A percentile compares a stretch with the other conserved stretches of the same genome.
phyloP scores from a whole-genome alignment of 2,888 invertebrate genomes.

The Amblyjoppa proteus region DNA sequence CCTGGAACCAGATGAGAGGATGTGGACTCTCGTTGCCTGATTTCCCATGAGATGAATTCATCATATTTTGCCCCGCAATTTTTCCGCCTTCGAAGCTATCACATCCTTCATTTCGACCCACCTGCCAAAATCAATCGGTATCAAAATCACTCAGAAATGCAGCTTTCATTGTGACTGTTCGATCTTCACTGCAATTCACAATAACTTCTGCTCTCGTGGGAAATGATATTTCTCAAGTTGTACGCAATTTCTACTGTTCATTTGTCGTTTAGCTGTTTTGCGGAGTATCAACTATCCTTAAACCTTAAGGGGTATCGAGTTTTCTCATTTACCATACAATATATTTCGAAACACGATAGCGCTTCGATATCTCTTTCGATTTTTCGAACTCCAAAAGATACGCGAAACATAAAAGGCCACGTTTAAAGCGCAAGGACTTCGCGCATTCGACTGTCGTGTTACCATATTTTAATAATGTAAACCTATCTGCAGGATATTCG shows the following conservation, averaged over 20 bases:
- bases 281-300: too few species aligned
- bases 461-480: too few species aligned
- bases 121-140: background rate
- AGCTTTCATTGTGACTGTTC: background rate
- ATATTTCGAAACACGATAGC: too few species aligned
- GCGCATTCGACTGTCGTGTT: background rate
- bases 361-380: background rate
- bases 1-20: background rate
- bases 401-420: background rate
- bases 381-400: background rate
- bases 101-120: background rate
- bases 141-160: background rate
- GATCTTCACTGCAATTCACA: background rate
- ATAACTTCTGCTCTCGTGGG: background rate
- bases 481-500: too few species aligned
- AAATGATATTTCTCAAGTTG: background rate
- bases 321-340: too few species aligned
- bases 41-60: conserved; percentile 15
- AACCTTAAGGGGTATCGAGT: too few species aligned
- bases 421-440: background rate
- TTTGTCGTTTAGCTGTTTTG: too few species aligned
- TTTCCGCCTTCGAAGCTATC: background rate
- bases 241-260: too few species aligned
- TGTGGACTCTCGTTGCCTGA: conserved; percentile 2
- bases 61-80: background rate